These are phyloP conservation scores for Zelostemma sp. DNA, from an alignment of 1,140 invertebrate genomes.

Conservation along the genomic window DNA sequence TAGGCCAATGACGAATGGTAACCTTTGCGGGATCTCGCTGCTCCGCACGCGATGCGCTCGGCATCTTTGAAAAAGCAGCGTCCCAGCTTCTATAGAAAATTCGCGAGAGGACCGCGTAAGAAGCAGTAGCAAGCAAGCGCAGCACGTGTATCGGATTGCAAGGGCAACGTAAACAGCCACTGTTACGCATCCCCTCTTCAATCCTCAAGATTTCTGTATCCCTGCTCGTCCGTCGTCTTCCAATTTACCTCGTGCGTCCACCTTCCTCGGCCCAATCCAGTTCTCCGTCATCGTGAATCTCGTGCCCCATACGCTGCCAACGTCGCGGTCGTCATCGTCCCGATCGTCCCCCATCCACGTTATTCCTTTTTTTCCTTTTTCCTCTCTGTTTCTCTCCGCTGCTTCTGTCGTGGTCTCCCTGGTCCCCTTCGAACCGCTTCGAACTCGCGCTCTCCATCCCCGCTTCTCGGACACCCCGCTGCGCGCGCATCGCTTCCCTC, in stretches of 20 bases:
- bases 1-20: conserved; percentile 43
- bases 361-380: conserved; percentile 21
- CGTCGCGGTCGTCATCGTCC: conserved; percentile 32
- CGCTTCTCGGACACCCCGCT: conserved; percentile 15
- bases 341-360: conserved; percentile 12
- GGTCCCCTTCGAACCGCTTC: conserved; percentile 17
- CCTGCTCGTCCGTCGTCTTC: conserved; percentile 29
- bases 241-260: conserved; percentile 43
- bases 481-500: conserved; percentile 38
- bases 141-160: conserved; percentile 49
- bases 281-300: conserved; percentile 23
- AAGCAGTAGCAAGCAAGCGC: conserved; percentile 6
- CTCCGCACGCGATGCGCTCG: conserved; percentile 14
- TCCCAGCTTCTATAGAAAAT: not conserved
- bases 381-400: conserved; percentile 22
- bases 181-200: conserved; percentile 40
- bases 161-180: conserved; percentile 44
- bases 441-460: conserved; percentile 18
- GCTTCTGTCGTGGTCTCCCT: conserved; percentile 15
- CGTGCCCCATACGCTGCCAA: conserved; percentile 27
- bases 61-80: too few relatives aligned
- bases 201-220: conserved; percentile 27
- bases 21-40: conserved; percentile 30
- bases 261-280: conserved; percentile 41
- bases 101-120: conserved; percentile 27